Conservation (phyloP, 2,888 invertebrate species). For the Noctua comes region DNA sequence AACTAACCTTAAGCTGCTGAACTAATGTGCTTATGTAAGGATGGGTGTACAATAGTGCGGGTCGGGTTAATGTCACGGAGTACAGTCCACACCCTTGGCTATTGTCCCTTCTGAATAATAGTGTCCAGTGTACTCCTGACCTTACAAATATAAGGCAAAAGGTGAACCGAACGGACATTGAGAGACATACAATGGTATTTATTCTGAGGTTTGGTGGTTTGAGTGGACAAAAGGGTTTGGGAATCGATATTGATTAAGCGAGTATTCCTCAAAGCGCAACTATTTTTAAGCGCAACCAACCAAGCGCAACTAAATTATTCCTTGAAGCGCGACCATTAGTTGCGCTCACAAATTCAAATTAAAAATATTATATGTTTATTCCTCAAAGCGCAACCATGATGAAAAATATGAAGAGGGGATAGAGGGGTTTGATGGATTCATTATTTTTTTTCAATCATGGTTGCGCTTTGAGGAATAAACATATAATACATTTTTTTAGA, state of each 20-base stretch:
- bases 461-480: too few relatives aligned
- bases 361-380: too few relatives aligned
- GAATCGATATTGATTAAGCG: slow-evolving; percentile 28
- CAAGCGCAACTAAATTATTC: too few relatives aligned
- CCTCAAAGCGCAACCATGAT: neutral
- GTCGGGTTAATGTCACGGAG: slow-evolving; percentile 64
- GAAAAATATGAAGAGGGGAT: too few relatives aligned
- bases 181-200: slow-evolving; percentile 45
- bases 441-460: too few relatives aligned
- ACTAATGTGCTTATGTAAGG: slow-evolving; percentile 56
- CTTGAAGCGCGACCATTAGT: too few relatives aligned
- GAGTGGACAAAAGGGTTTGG: slow-evolving; percentile 13
- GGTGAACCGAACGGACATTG: slow-evolving; percentile 50
- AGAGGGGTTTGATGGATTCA: too few relatives aligned
- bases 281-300: too few relatives aligned
- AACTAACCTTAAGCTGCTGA: slow-evolving; percentile 42
- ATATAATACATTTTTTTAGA: too few relatives aligned
- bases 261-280: too few relatives aligned
- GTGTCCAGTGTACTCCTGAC: slow-evolving; percentile 53
- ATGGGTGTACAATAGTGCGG: slow-evolving; percentile 49
- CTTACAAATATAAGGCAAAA: slow-evolving; percentile 55
- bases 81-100: slow-evolving; percentile 57
- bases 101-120: slow-evolving; percentile 64
- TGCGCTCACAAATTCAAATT: too few relatives aligned
- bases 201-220: slow-evolving; percentile 41